A percentile compares a stretch with the other conserved stretches of the same genome.
Conservation (phyloP, 37 sponge, comb jelly and placozoan genomes). For the Crambe crambe region DNA sequence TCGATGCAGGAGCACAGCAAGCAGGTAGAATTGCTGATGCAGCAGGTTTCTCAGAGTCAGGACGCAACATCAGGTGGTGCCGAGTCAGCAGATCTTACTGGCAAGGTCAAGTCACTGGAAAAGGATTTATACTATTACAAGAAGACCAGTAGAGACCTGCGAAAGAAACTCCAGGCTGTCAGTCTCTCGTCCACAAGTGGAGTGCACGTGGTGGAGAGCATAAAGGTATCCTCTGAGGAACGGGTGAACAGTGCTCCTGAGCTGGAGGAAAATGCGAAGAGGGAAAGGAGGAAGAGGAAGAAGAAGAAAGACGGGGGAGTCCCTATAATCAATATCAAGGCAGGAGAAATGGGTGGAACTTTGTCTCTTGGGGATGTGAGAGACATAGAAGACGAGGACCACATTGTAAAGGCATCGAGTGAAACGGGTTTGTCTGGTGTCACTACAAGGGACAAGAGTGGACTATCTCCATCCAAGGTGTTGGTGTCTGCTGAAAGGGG, state of each 20-base stretch:
- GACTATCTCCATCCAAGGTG: too few species aligned
- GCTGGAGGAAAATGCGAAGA: background rate
- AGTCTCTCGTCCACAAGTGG: background rate
- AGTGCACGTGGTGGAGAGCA: background rate
- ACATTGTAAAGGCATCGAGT: background rate
- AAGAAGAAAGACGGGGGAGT: background rate
- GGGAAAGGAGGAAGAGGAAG: background rate
- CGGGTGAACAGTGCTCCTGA: background rate
- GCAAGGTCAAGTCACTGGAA: constrained; percentile 52
- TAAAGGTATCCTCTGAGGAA: background rate
- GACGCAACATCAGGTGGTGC: background rate
- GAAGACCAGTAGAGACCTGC: constrained; percentile 75
- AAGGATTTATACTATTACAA: constrained; percentile 85
- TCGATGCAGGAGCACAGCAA: constrained; percentile 28
- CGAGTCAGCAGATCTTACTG: background rate
- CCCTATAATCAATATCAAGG: too few species aligned
- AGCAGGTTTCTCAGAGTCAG: constrained; percentile 6
- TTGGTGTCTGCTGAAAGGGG: background rate
- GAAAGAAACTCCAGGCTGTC: constrained; percentile 26
- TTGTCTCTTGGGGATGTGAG: background rate
- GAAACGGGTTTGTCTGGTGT: background rate
- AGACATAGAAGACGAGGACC: background rate
- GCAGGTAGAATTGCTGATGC: constrained; percentile 28
- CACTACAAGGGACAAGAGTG: background rate
- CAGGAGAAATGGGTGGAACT: too few species aligned